Base-by-base conservation (phyloP, 2,888 invertebrate species). In the Neoaliturus tenellus region DNA sequence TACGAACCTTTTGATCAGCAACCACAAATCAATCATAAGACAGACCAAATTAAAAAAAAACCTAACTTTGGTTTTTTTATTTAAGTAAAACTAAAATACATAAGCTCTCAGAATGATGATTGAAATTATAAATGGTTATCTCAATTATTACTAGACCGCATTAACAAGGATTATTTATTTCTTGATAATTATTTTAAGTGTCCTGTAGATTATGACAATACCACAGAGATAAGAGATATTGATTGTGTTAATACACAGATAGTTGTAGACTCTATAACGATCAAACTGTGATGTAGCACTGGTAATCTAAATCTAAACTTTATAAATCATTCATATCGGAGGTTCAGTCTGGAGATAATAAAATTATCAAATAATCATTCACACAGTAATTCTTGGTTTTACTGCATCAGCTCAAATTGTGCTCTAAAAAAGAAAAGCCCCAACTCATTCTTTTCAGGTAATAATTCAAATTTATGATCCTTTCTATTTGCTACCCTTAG, bases 291-390 rank as follows among this genome's bases (percentile, higher is more conserved):
- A n/a, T n/a, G n/a, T n/a, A n/a, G n/a, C n/a, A n/a, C n/a, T 28
- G 31, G 62, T 62, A 31, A 51, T 31, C 62, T 28, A 8, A 3
- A 62, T 62, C 62, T 17, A 31, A 14, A 23, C 51, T 31, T 4
- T 62, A 62, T 62, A 62, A 62, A 62, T 62, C 62, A 62, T 62
- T 62, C 62, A 62, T 62, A 62, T 62, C 28, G 5, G 12, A 4
- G 20, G 28, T 28, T 5, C 14, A 28, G 62, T 62, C 62, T 62
- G 62, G 31, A 62, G 62, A 62, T 62, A 62, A 62, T 62, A 62
- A 62, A 28, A 62, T 62, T 8, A 62, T 62, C 28, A 28, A 62
- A 28, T 31, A 62, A 31, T 28, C 28, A 28, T 17, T 28, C 14
- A 28, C 10, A 14, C 6, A 25, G 3, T 62, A 28, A 5, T 31